Conservation (phyloP, 2,113 vertebrate species). For the Myiopsitta monachus region DNA sequence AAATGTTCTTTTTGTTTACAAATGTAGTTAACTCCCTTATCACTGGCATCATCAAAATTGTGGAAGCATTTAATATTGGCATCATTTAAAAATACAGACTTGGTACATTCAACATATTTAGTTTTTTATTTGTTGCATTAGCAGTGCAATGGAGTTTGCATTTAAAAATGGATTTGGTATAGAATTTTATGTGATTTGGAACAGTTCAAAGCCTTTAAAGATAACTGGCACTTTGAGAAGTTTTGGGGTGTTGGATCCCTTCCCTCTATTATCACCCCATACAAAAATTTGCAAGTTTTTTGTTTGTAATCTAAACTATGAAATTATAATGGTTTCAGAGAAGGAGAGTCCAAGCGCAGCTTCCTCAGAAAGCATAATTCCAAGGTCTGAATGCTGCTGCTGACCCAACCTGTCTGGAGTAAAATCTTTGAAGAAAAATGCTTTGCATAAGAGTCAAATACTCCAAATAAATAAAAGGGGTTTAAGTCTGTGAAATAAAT, state of each 20-base stretch:
- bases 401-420: background rate
- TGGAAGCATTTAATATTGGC: background rate
- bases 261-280: background rate
- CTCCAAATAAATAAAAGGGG: background rate
- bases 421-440: background rate
- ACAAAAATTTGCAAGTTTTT: background rate
- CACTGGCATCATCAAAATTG: background rate
- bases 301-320: background rate
- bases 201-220: background rate
- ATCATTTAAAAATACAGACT: background rate
- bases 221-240: background rate
- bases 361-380: background rate
- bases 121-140: background rate
- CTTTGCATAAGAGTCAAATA: background rate
- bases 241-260: background rate
- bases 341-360: background rate
- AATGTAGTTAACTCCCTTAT: background rate
- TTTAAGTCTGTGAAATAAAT: background rate
- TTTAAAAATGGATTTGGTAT: background rate
- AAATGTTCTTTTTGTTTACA: background rate
- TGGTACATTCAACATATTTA: background rate
- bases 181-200: background rate
- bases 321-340: background rate
- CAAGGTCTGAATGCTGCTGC: background rate
- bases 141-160: background rate